Percentiles rank a stretch among this genome's conserved stretches.
Evolutionary conservation across 2,888 invertebrate genomes (phyloP).

Genomic region (Selenia dentaria): DNA sequence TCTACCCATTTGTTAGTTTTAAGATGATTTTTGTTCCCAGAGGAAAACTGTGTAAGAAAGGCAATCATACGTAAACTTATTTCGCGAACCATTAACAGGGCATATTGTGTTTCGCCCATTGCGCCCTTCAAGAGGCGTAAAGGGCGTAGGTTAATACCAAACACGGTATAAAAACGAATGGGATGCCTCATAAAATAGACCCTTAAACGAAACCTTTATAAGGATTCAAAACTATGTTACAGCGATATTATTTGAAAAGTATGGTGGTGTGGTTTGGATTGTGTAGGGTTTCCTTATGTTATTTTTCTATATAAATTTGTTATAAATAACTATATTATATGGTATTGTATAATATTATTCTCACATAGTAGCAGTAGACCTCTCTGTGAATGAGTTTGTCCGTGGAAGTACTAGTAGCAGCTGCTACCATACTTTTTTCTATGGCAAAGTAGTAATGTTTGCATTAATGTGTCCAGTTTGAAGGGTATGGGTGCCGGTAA

Average conservation of each 20-base stretch:
- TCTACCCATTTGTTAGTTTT: too few relatives aligned
- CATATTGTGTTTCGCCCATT: constrained; percentile 45
- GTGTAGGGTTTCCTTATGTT: not conserved
- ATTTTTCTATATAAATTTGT: too few relatives aligned
- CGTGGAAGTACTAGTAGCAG: too few relatives aligned
- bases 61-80: constrained; percentile 49
- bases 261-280: constrained; percentile 3
- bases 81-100: constrained; percentile 46
- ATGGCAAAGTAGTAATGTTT: too few relatives aligned
- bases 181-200: constrained; percentile 28
- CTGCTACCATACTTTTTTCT: too few relatives aligned
- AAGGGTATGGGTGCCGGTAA: too few relatives aligned
- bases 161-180: constrained; percentile 32
- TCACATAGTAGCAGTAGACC: too few relatives aligned
- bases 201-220: constrained; percentile 21
- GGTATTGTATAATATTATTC: too few relatives aligned
- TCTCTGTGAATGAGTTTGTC: too few relatives aligned
- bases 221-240: constrained; percentile 31
- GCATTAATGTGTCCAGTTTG: too few relatives aligned
- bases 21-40: not conserved
- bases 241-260: constrained; percentile 10
- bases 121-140: constrained; percentile 8
- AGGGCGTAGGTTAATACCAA: constrained; percentile 26
- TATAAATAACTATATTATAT: too few relatives aligned
- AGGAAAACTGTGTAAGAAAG: constrained; percentile 18